Percentiles rank a stretch among this genome's conserved stretches.
phyloP scores from a whole-genome alignment of 2,888 invertebrate genomes.

The Aricia artaxerxes region DNA sequence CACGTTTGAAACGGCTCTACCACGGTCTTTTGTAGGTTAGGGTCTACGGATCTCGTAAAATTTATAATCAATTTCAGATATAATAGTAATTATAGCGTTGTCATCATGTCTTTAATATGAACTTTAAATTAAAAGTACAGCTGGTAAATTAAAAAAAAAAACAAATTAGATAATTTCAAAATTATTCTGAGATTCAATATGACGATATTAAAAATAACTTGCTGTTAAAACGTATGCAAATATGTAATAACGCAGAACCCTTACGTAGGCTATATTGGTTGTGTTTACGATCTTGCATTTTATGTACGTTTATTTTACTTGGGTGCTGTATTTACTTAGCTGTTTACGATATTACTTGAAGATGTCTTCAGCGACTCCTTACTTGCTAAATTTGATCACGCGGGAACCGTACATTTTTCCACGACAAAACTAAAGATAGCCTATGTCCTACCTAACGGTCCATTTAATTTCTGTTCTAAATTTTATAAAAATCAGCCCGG shows the following conservation, averaged over 20 bases:
- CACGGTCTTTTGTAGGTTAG: no score
- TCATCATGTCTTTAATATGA: no score
- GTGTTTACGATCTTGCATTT: conserved; percentile 15
- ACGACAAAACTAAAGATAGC: not conserved
- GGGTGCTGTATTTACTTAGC: conserved; percentile 2
- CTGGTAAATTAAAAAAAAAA: not conserved
- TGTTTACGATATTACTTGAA: not conserved
- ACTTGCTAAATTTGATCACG: not conserved
- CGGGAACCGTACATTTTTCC: not conserved
- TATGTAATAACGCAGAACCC: not conserved
- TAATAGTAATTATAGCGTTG: no score
- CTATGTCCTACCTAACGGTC: no score
- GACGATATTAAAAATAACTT: not conserved
- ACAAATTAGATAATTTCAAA: not conserved
- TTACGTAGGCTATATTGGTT: conserved; percentile 18
- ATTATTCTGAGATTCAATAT: no score
- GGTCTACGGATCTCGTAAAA: no score
- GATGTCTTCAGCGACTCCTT: not conserved
- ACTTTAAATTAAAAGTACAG: no score
- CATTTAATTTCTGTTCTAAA: no score
- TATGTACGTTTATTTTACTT: not conserved
- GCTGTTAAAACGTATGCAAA: conserved; percentile 17
- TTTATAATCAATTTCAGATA: no score
- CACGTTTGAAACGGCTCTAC: no score
- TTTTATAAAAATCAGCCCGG: no score